These are phyloP conservation scores for Podarcis raffonei DNA, from an alignment of 2,113 vertebrate species.

Conservation along the genomic window DNA sequence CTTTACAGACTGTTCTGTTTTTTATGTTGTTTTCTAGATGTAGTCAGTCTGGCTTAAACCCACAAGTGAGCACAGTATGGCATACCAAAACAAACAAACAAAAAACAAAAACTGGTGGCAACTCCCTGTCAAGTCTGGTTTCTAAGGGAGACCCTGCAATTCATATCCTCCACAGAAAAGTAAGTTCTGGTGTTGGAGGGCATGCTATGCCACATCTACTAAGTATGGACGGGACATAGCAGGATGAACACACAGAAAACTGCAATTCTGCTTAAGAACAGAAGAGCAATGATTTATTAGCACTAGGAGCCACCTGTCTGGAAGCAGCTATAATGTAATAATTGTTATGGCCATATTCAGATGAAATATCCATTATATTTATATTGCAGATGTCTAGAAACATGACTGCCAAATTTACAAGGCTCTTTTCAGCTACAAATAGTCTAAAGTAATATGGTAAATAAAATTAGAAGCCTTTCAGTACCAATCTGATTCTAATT, in stretches of 20 bases:
- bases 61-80: conserved; percentile 25
- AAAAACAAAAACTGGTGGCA: neutral
- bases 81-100: neutral
- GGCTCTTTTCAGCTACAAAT: neutral
- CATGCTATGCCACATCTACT: neutral
- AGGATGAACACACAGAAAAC: neutral
- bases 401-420: neutral
- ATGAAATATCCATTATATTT: neutral
- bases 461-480: neutral
- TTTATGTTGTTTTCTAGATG: too few relatives aligned
- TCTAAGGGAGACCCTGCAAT: neutral
- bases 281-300: neutral
- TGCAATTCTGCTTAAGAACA: neutral
- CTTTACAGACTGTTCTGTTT: neutral
- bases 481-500: neutral
- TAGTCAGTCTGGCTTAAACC: neutral
- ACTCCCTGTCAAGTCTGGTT: neutral
- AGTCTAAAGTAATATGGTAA: neutral
- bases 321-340: neutral
- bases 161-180: neutral
- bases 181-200: neutral
- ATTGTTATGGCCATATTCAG: neutral
- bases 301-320: neutral
- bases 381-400: neutral
- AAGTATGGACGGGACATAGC: neutral